Evolutionary conservation across 2,888 invertebrate genomes (phyloP).

Genomic region (Embidobia sp.): DNA sequence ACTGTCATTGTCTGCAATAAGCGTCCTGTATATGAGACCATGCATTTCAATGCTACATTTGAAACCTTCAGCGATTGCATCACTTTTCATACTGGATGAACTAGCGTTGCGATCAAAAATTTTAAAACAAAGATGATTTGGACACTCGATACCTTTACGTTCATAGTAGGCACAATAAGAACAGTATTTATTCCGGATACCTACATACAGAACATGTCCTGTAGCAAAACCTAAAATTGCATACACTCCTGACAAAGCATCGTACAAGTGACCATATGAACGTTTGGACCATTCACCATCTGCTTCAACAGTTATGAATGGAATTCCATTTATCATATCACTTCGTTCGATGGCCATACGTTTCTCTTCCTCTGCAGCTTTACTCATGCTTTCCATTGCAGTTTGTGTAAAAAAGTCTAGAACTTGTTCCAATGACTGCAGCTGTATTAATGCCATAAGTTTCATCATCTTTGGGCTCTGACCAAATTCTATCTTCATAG

Average conservation of each 20-base stretch:
- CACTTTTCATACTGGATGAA: slow-evolving; percentile 69
- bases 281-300: slow-evolving; percentile 48
- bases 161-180: too few species aligned
- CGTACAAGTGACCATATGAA: slow-evolving; percentile 36
- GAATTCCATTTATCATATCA: slow-evolving; percentile 20
- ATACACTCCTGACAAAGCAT: too few species aligned
- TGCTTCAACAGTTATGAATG: slow-evolving; percentile 26
- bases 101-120: slow-evolving; percentile 67
- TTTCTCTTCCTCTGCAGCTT: too few species aligned
- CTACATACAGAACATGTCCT: too few species aligned
- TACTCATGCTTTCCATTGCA: background rate
- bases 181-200: too few species aligned
- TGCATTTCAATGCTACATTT: too few species aligned
- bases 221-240: slow-evolving; percentile 48
- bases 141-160: slow-evolving; percentile 9
- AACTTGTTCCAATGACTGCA: background rate
- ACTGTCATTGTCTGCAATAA: slow-evolving; percentile 71
- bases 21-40: slow-evolving; percentile 49
- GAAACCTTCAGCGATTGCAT: too few species aligned
- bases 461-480: too few species aligned
- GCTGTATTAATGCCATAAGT: too few species aligned
- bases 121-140: slow-evolving; percentile 63
- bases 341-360: slow-evolving; percentile 30
- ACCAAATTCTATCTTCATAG: slow-evolving; percentile 48
- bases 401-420: background rate